A percentile compares a stretch with the other conserved stretches of the same genome.
phyloP scores from a whole-genome alignment of 2,888 invertebrate species.

The Drosophila nr. perissopoda region DNA sequence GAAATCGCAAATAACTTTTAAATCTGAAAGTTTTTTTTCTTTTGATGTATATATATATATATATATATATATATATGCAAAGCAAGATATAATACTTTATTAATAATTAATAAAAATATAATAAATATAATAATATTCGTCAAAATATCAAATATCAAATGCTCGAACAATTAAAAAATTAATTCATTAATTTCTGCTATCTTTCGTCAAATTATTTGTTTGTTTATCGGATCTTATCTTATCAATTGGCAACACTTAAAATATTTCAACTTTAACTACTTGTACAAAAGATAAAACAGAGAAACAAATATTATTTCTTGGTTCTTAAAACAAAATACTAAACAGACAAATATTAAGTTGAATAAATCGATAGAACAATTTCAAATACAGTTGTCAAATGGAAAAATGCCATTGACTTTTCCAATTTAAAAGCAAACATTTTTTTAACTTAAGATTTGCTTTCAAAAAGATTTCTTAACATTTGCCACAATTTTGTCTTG shows the following conservation, averaged over 20 bases:
- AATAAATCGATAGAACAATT: not conserved
- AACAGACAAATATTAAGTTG: not conserved
- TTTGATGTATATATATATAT: too few relatives aligned
- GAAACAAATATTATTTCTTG: not conserved
- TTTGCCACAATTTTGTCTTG: conserved; percentile 25
- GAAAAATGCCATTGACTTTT: not conserved
- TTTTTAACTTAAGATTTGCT: not conserved
- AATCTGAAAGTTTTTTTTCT: too few relatives aligned
- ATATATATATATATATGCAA: too few relatives aligned
- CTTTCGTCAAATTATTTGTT: not conserved
- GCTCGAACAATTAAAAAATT: too few relatives aligned
- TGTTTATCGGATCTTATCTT: not conserved
- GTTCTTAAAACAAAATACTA: not conserved
- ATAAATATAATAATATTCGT: too few relatives aligned
- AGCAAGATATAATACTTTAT: too few relatives aligned
- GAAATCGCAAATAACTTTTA: too few relatives aligned
- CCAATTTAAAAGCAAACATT: accelerated
- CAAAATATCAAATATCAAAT: too few relatives aligned
- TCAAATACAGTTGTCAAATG: not conserved
- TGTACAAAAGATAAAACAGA: not conserved
- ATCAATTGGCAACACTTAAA: too few relatives aligned
- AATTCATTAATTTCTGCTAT: not conserved
- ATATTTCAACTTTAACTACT: not conserved
- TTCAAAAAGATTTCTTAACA: not conserved
- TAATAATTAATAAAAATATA: too few relatives aligned